These are phyloP conservation scores for Melangyna quadrimaculata DNA, from an alignment of 2,888 invertebrate genomes.

Conservation along the genomic window DNA sequence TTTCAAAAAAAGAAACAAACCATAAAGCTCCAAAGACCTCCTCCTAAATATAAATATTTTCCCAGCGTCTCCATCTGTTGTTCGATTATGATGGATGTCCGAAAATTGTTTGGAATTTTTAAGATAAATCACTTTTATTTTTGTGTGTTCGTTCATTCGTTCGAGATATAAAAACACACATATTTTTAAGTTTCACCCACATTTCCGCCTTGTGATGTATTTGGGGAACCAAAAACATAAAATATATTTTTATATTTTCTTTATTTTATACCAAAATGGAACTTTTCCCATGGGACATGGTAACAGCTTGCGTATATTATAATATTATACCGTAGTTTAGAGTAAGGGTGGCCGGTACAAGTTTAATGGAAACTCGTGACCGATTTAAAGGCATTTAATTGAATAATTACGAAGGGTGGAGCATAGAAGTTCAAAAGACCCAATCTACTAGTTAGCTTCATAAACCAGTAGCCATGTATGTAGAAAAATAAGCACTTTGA, in stretches of 20 bases:
- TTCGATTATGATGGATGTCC: conserved; percentile 32
- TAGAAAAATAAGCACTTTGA: neutral
- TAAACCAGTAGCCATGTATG: conserved; percentile 15
- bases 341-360: neutral
- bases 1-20: neutral
- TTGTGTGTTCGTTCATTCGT: neutral
- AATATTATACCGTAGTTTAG: neutral
- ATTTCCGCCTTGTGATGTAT: neutral
- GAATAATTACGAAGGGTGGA: conserved; percentile 54
- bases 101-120: conserved; percentile 23
- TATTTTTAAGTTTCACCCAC: conserved; percentile 23
- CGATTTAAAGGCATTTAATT: conserved; percentile 55
- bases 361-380: conserved; percentile 35
- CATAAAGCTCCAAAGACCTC: neutral
- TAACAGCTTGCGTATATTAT: conserved; percentile 34
- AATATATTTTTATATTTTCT: neutral
- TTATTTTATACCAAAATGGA: neutral
- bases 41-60: neutral
- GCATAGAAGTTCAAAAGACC: neutral
- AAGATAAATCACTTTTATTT: conserved; percentile 43
- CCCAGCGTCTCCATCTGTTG: conserved; percentile 5
- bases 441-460: neutral
- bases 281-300: conserved; percentile 13
- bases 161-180: neutral
- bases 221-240: neutral